A percentile compares a stretch with the other conserved stretches of the same genome.
These are phyloP conservation scores for Myxocyprinus asiaticus DNA, from an alignment of 2,113 vertebrate species.

Conservation along the genomic window DNA sequence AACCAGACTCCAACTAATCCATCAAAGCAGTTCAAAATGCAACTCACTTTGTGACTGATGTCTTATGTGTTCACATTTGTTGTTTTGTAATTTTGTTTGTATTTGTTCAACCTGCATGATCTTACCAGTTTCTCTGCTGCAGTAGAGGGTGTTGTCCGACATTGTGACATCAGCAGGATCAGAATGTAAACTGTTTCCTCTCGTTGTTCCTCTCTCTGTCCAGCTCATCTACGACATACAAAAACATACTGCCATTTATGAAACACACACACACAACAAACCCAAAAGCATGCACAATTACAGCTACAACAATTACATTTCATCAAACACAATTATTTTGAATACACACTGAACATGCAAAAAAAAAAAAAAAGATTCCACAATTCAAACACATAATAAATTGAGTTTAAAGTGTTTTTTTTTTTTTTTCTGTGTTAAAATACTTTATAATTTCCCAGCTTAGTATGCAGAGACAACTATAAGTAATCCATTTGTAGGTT, in stretches of 20 bases:
- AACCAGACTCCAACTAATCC: not conserved
- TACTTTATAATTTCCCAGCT: no score
- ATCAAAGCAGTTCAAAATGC: no score
- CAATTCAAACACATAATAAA: no score
- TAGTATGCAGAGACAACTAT: no score
- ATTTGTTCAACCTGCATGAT: not conserved
- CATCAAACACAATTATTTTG: no score
- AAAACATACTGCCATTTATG: not conserved
- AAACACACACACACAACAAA: not conserved
- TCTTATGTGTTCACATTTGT: not conserved
- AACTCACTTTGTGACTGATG: no score
- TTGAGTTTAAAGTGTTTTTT: no score
- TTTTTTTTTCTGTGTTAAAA: no score
- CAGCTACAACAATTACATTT: not conserved
- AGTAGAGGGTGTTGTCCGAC: conserved; percentile 86
- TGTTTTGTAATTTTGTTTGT: not conserved
- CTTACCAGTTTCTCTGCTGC: conserved; percentile 72
- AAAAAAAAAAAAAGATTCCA: no score
- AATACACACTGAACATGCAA: no score
- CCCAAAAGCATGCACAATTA: not conserved
- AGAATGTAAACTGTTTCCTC: conserved; percentile 41
- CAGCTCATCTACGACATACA: conserved; percentile 72
- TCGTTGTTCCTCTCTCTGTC: conserved; percentile 54
- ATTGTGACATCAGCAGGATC: conserved; percentile 65
- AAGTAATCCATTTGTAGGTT: no score